These are phyloP conservation scores for Sesamia inferens DNA, from an alignment of 2,888 invertebrate genomes.

Conservation along the genomic window DNA sequence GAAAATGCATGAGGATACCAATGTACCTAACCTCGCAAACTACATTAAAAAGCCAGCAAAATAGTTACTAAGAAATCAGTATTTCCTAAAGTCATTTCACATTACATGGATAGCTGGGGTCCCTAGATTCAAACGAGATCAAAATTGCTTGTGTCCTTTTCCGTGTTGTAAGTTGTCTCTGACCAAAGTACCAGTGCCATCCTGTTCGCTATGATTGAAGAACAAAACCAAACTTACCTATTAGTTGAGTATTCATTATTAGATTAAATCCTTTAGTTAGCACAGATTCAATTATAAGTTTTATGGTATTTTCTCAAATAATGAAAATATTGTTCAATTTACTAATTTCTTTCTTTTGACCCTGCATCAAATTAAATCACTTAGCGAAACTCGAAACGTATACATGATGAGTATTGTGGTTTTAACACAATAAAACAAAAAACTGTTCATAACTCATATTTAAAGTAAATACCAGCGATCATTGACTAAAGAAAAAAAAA, in stretches of 20 bases:
- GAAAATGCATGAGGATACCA: neutral
- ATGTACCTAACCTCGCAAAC: neutral
- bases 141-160: conserved; percentile 65
- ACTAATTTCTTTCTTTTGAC: too few species aligned
- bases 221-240: conserved; percentile 7
- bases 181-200: conserved; percentile 49
- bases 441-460: too few species aligned
- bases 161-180: conserved; percentile 61
- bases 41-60: neutral
- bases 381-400: too few species aligned
- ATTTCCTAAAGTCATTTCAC: conserved; percentile 30
- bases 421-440: too few species aligned
- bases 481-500: too few species aligned
- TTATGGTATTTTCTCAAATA: neutral
- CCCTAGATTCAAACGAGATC: conserved; percentile 58
- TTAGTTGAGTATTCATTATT: neutral
- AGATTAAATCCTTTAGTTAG: neutral
- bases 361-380: too few species aligned
- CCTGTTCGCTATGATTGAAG: conserved; percentile 30
- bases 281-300: neutral
- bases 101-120: conserved; percentile 41
- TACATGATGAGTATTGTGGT: too few species aligned
- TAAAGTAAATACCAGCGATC: too few species aligned
- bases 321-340: neutral
- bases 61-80: conserved; percentile 16